Base-by-base conservation (phyloP, 2,888 invertebrate genomes). In the Desoria tigrina region DNA sequence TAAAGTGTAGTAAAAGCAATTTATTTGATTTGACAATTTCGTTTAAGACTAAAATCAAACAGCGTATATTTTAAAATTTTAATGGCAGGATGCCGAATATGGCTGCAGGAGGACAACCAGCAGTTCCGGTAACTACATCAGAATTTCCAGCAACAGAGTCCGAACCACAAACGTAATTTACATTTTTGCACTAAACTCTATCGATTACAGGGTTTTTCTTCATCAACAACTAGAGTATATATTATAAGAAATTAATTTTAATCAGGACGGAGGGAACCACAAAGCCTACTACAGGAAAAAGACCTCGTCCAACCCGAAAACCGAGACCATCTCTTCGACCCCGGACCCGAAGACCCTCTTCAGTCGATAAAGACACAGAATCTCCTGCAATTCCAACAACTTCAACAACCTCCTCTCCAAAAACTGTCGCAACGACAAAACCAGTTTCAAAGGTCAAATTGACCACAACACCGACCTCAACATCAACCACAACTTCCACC, bases 1-100 rank as follows among this genome's bases (percentile, higher is more conserved):
- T n/a, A n/a, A n/a, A n/a, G n/a, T n/a, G n/a, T n/a, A n/a, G n/a
- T n/a, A n/a, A n/a, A n/a, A n/a, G n/a, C n/a, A n/a, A n/a, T n/a
- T n/a, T n/a, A n/a, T n/a, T n/a, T 39, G 39, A 39, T 39, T 39
- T 16, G 16, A 39, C 9, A 39, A 39, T 11, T 39, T 39, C 9
- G 9, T 39, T 39, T 11, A 11, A 9, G 16, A 39, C 16, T 39
- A 39, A 45, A 45, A 51, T 24, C 9, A 51, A 23, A 24, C 24
- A 24, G 21, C 6, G 3, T 9, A 3, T 51, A 24, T 9, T 24
- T 11, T 24, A 51, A 32, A 11, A 26, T 51, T 51, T 16, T 49
- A 11, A 16, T 49, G 9, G 9, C 26, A 51, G 51, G 51, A 51
- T 51, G 51, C 51, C 51, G 7, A 51, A 51, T 51, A 51, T 51